phyloP scores from a whole-genome alignment of 2,888 invertebrate species.

The Amiota minor region DNA sequence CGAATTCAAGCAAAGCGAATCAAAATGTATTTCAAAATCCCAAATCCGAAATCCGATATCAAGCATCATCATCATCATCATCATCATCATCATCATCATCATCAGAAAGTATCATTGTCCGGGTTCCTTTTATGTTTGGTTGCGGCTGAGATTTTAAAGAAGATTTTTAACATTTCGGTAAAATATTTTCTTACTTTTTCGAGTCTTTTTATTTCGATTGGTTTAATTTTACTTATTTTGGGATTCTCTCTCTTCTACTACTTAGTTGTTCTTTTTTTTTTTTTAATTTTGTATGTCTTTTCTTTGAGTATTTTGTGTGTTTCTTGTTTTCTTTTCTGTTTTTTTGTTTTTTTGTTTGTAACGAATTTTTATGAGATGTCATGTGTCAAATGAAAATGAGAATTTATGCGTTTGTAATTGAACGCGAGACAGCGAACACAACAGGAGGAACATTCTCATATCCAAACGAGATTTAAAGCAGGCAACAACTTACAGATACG shows the following conservation, averaged over 20 bases:
- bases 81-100: not conserved
- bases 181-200: conserved; percentile 34
- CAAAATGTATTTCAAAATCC: conserved; percentile 41
- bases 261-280: not conserved
- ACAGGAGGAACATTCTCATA: not conserved
- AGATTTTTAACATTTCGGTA: conserved; percentile 62
- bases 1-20: not conserved
- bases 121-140: not conserved
- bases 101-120: too few relatives aligned
- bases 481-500: too few relatives aligned
- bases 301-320: conserved; percentile 30
- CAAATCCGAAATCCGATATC: conserved; percentile 58
- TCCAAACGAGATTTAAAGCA: too few relatives aligned
- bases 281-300: not conserved
- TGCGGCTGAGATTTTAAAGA: conserved; percentile 57
- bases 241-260: not conserved
- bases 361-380: conserved; percentile 71
- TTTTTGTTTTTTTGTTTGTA: conserved; percentile 50
- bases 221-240: conserved; percentile 23
- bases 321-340: conserved; percentile 35
- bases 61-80: conserved; percentile 41
- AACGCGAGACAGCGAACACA: conserved; percentile 55
- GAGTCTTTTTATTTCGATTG: conserved; percentile 28
- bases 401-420: conserved; percentile 73
- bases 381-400: conserved; percentile 72